A percentile compares a stretch with the other conserved stretches of the same genome.
Evolutionary conservation across 2,113 vertebrate genomes (phyloP).

Genomic region (Heloderma charlesbogerti): DNA sequence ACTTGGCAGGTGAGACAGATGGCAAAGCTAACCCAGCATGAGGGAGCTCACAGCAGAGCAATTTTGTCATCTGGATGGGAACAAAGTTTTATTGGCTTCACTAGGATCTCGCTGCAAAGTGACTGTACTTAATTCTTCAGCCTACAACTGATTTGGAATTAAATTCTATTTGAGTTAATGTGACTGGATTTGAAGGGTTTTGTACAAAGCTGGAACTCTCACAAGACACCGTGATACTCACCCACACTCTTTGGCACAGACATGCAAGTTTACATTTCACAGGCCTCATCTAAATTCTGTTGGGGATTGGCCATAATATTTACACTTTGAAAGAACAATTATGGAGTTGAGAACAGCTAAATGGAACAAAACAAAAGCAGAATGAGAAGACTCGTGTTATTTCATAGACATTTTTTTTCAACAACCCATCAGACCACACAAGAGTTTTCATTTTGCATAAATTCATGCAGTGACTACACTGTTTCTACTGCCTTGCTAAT

Average conservation of each 20-base stretch:
- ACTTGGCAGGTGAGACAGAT: neutral
- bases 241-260: conserved; percentile 21
- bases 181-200: neutral
- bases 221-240: neutral
- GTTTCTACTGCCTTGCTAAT: neutral
- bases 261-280: conserved; percentile 27
- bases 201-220: neutral
- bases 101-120: neutral
- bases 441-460: neutral
- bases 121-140: neutral
- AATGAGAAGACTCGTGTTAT: conserved; percentile 17
- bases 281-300: conserved; percentile 41
- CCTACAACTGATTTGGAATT: neutral
- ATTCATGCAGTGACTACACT: neutral
- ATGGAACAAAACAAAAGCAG: conserved; percentile 27
- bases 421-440: conserved; percentile 30
- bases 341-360: conserved; percentile 32
- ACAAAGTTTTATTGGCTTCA: neutral
- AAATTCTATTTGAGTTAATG: neutral
- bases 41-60: neutral
- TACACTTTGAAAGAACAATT: conserved; percentile 36
- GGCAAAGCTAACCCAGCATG: neutral
- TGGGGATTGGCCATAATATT: conserved; percentile 42
- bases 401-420: neutral
- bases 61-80: neutral